A percentile compares a stretch with the other conserved stretches of the same genome.
These are phyloP conservation scores for Strigamia crassipes DNA, from an alignment of 2,888 invertebrate species.

Conservation along the genomic window DNA sequence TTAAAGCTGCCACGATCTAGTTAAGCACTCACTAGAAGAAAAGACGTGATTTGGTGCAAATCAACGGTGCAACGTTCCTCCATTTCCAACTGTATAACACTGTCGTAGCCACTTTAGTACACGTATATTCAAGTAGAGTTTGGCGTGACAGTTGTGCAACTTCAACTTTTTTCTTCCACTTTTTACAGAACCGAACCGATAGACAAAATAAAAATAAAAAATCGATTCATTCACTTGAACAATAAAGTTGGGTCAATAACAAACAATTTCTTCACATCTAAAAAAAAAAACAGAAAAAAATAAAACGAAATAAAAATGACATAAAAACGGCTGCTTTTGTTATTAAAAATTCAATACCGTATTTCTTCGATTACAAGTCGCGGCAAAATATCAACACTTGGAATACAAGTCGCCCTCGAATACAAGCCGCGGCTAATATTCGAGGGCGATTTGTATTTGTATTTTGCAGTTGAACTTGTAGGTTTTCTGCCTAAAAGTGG, in stretches of 20 bases:
- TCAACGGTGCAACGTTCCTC: background rate
- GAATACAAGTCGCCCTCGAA: too few relatives aligned
- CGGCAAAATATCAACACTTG: too few relatives aligned
- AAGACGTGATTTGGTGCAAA: background rate
- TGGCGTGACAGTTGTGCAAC: conserved; percentile 4
- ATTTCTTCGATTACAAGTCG: too few relatives aligned
- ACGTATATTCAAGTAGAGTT: background rate
- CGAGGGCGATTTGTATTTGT: too few relatives aligned
- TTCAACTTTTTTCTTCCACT: background rate
- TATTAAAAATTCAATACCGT: too few relatives aligned
- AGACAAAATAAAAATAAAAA: background rate
- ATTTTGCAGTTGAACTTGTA: too few relatives aligned
- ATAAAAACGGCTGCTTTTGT: too few relatives aligned
- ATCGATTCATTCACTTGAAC: background rate
- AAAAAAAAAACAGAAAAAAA: too few relatives aligned
- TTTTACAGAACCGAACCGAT: background rate
- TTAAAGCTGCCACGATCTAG: background rate
- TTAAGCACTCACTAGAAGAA: background rate
- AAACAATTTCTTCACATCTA: background rate
- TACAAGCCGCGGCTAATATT: too few relatives aligned
- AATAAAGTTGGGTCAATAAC: too few relatives aligned
- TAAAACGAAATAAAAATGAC: too few relatives aligned
- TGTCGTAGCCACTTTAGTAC: background rate
- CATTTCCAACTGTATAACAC: background rate
- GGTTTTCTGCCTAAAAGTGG: too few relatives aligned